Percentiles rank a stretch among this genome's conserved stretches.
These are phyloP conservation scores for Heteromyza rotundicornis DNA, from an alignment of 2,888 invertebrate species.

Conservation along the genomic window DNA sequence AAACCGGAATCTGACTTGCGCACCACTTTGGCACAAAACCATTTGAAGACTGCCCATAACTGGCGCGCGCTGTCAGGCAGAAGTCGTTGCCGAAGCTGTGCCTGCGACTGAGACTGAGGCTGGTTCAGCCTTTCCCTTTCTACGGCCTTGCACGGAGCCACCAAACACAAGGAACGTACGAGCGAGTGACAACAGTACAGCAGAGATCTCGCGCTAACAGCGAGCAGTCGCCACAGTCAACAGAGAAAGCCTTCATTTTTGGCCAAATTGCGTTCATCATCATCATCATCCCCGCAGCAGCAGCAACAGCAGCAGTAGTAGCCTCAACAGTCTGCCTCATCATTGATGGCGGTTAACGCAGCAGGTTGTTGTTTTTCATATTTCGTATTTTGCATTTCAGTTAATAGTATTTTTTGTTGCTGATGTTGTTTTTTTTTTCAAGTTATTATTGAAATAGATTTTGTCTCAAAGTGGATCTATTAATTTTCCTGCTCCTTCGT, in stretches of 20 bases:
- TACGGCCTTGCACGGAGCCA: slow-evolving; percentile 23
- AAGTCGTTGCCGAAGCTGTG: too few species aligned
- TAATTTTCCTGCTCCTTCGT: too few species aligned
- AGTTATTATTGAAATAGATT: slow-evolving; percentile 6
- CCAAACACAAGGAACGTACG: too few species aligned
- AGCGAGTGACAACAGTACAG: neutral
- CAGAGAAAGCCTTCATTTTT: neutral
- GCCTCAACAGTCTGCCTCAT: too few species aligned
- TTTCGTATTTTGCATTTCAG: neutral
- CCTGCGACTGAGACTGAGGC: neutral
- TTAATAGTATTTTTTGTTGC: neutral
- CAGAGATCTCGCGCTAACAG: neutral
- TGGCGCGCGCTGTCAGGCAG: too few species aligned
- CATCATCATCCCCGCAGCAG: too few species aligned
- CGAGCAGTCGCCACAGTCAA: neutral
- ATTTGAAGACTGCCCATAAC: too few species aligned
- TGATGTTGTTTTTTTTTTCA: slow-evolving; percentile 1
- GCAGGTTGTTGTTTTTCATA: neutral
- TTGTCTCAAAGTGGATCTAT: neutral
- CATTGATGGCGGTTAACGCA: neutral
- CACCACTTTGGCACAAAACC: too few species aligned
- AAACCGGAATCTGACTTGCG: too few species aligned
- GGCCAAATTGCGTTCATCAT: neutral
- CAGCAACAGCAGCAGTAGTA: too few species aligned
- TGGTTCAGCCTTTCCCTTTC: slow-evolving; percentile 32